Evolutionary conservation across 2,888 invertebrate species (phyloP).

Genomic region (Agapetus fuscipes): DNA sequence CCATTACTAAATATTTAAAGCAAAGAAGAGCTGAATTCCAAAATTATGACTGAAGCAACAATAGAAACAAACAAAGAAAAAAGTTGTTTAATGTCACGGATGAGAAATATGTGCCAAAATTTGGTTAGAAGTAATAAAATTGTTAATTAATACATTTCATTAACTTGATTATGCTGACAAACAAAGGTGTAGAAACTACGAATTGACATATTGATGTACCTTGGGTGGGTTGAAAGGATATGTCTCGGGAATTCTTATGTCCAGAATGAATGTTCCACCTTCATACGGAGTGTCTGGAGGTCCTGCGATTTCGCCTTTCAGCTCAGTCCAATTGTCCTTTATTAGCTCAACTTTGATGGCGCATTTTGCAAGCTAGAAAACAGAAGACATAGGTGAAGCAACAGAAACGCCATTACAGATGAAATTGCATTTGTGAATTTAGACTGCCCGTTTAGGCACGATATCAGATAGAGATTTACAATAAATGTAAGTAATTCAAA

Average conservation of each 20-base stretch:
- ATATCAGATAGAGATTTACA: background rate
- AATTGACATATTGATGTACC: no score
- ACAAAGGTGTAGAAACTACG: no score
- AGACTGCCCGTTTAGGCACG: conserved; percentile 13
- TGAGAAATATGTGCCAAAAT: no score
- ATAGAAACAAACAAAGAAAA: no score
- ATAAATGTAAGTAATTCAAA: no score
- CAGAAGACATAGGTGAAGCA: background rate
- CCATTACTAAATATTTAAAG: no score
- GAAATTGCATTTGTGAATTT: conserved; percentile 4
- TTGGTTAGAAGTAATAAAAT: no score
- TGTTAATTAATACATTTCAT: no score
- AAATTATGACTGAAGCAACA: no score
- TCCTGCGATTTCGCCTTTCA: conserved; percentile 93
- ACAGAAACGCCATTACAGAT: conserved; percentile 11
- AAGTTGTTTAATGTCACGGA: no score
- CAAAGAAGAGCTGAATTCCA: no score
- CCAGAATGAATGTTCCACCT: conserved; percentile 87
- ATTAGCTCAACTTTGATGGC: conserved; percentile 82
- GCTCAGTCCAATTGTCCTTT: conserved; percentile 83
- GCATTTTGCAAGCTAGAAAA: conserved; percentile 69
- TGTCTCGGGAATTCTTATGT: conserved; percentile 97
- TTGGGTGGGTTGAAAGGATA: conserved; percentile 99
- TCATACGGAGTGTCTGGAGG: conserved; percentile 98
- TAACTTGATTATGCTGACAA: no score